phyloP scores from a whole-genome alignment of 2,797 vertebrate species.

The Arnoldichthys spilopterus region DNA sequence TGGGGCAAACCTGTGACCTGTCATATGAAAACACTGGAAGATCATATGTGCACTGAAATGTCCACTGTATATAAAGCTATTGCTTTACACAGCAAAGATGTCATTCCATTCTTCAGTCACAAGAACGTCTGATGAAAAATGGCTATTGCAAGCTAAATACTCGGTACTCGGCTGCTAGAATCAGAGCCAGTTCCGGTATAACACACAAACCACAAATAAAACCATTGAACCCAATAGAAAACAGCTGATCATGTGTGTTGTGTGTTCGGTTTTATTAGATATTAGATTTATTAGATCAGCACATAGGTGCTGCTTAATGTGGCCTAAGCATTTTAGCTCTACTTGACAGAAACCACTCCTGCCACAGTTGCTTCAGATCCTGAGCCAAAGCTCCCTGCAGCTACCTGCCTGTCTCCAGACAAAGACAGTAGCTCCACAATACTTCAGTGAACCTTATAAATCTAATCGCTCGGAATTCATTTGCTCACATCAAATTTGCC shows the following conservation, averaged over 20 bases:
- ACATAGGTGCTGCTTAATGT: slow-evolving; percentile 37
- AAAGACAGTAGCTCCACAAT: slow-evolving; percentile 63
- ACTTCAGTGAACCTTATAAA: slow-evolving; percentile 70
- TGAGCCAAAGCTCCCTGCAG: slow-evolving; percentile 45
- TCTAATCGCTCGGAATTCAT: slow-evolving; percentile 72
- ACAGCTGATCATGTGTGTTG: slow-evolving; percentile 36
- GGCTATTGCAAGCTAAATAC: background rate
- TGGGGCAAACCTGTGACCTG: background rate
- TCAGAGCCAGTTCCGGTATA: background rate
- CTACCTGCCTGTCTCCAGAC: slow-evolving; percentile 54
- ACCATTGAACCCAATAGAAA: slow-evolving; percentile 61
- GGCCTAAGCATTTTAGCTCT: slow-evolving; percentile 46
- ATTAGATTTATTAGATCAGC: slow-evolving; percentile 12
- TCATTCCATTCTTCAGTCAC: background rate
- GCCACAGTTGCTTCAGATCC: slow-evolving; percentile 41
- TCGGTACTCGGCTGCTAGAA: too few relatives aligned
- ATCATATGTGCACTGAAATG: background rate
- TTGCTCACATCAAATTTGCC: slow-evolving; percentile 74
- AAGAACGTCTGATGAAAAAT: too few relatives aligned
- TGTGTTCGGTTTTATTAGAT: slow-evolving; percentile 12
- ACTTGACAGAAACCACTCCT: slow-evolving; percentile 42
- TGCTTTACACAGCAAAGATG: background rate
- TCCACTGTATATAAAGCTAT: background rate
- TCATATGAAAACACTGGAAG: background rate
- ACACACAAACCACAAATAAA: slow-evolving; percentile 67